Evolutionary conservation across 1,140 invertebrate genomes (phyloP).

Genomic region (Cyphomyrmex costatus): DNA sequence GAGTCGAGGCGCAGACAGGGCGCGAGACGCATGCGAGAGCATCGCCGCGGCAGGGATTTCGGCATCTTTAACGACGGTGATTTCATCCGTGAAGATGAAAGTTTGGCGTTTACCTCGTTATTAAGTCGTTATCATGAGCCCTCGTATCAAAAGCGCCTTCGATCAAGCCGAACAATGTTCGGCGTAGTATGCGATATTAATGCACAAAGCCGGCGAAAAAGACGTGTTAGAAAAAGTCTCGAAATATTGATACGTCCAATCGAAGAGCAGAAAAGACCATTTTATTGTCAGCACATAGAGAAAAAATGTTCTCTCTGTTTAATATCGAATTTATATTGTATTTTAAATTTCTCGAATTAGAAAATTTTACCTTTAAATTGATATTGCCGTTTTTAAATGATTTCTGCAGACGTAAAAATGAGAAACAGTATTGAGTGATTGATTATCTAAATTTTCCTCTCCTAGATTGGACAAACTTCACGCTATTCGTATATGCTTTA

Average conservation of each 20-base stretch:
- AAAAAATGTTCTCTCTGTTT: not conserved
- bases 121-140: not conserved
- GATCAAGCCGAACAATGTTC: not conserved
- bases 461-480: not conserved
- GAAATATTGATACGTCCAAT: not conserved
- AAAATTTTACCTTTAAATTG: not conserved
- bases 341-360: not conserved
- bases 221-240: not conserved
- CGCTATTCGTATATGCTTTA: not conserved
- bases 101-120: not conserved
- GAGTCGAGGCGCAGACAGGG: constrained; percentile 35
- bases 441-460: not conserved
- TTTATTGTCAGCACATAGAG: not conserved
- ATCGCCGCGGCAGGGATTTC: not conserved
- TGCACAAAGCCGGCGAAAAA: not conserved
- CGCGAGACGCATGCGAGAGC: constrained; percentile 37
- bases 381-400: not conserved
- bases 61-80: constrained; percentile 13
- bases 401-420: not conserved
- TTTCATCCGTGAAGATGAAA: constrained; percentile 8
- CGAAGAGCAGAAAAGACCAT: not conserved
- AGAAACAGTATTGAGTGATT: not conserved
- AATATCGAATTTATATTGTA: not conserved
- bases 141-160: not conserved
- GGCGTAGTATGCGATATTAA: constrained; percentile 3